A percentile compares a stretch with the other conserved stretches of the same genome.
phyloP scores from a whole-genome alignment of 2,888 invertebrate species.

The Spisula subtruncata region DNA sequence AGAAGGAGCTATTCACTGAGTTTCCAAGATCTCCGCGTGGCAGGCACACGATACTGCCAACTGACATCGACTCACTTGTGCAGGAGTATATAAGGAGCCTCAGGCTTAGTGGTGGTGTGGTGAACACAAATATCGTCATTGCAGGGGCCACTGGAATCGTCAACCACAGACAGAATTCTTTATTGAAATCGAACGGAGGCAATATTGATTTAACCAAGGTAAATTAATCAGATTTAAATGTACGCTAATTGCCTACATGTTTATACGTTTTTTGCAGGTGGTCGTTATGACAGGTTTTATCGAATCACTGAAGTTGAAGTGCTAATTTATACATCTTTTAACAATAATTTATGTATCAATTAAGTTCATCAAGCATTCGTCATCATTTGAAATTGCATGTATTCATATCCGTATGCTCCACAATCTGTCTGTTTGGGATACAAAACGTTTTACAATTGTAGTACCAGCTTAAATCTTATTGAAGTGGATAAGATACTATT shows the following conservation, averaged over 20 bases:
- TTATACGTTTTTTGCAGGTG: neutral
- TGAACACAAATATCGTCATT: slow-evolving; percentile 1
- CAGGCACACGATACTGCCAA: slow-evolving; percentile 32
- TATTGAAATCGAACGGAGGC: neutral
- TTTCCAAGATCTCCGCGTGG: slow-evolving; percentile 47
- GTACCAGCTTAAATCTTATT: too few species aligned
- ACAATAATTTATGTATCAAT: too few species aligned
- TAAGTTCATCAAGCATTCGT: too few species aligned
- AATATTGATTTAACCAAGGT: neutral
- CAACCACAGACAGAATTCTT: neutral
- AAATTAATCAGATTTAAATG: neutral
- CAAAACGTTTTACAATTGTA: too few species aligned
- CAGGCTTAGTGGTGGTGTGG: neutral
- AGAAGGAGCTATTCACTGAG: neutral
- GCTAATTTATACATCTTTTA: too few species aligned
- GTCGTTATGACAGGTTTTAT: neutral
- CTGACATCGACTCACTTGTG: neutral
- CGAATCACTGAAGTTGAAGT: too few species aligned
- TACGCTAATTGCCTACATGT: neutral
- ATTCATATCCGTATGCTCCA: too few species aligned
- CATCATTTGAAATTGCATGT: too few species aligned
- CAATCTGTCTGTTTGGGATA: too few species aligned
- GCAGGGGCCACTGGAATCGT: neutral
- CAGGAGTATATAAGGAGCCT: slow-evolving; percentile 16
- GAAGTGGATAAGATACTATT: neutral